These are phyloP conservation scores for Theocolax elegans DNA, from an alignment of 1,140 invertebrate genomes.

Conservation along the genomic window DNA sequence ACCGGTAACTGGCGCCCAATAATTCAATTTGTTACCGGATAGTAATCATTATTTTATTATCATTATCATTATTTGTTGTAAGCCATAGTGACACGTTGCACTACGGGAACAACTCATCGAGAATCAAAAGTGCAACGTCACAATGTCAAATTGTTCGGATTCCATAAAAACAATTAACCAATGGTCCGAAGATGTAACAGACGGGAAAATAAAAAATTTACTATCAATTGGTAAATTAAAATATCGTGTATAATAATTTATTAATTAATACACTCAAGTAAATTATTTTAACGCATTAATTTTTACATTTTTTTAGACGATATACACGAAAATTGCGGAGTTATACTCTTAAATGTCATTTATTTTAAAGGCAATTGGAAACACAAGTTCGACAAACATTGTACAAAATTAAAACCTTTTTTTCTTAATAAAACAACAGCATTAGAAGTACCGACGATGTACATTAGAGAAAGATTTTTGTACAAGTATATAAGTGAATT, in stretches of 20 bases:
- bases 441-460: constrained; percentile 72
- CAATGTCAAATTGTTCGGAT: too few relatives aligned
- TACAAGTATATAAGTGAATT: constrained; percentile 65
- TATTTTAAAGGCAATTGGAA: constrained; percentile 81
- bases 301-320: constrained; percentile 43
- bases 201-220: constrained; percentile 71
- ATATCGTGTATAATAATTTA: too few relatives aligned
- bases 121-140: too few relatives aligned
- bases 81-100: too few relatives aligned
- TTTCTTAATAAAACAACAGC: constrained; percentile 60
- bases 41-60: too few relatives aligned
- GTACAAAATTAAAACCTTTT: constrained; percentile 70
- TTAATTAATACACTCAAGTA: too few relatives aligned
- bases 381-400: constrained; percentile 68
- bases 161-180: constrained; percentile 72
- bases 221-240: too few relatives aligned
- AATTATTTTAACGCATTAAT: too few relatives aligned
- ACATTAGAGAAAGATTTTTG: constrained; percentile 65
- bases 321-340: constrained; percentile 60
- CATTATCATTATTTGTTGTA: too few relatives aligned
- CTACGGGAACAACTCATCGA: too few relatives aligned
- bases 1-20: too few relatives aligned
- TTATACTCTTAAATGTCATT: constrained; percentile 76
- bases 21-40: too few relatives aligned
- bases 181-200: constrained; percentile 74